Conservation (phyloP, 2,888 invertebrate genomes). For the Harmothoe impar region DNA sequence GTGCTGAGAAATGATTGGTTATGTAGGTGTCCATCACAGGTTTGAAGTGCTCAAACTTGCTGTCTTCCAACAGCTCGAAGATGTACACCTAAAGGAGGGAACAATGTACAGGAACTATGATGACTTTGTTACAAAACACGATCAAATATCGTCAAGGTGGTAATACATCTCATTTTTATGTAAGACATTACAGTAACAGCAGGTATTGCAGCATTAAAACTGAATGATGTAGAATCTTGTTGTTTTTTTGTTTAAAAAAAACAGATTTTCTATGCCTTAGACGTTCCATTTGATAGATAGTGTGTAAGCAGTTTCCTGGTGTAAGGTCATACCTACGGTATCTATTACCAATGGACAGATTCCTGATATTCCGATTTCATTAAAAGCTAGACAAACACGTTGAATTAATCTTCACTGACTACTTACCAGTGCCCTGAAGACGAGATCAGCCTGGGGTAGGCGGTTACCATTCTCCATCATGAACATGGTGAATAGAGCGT, state of each 20-base stretch:
- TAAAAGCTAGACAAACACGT: neutral
- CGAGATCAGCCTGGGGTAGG: slow-evolving; percentile 85
- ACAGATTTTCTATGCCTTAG: no score
- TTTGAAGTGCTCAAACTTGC: slow-evolving; percentile 96
- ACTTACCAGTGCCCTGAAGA: slow-evolving; percentile 92
- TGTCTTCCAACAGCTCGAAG: slow-evolving; percentile 93
- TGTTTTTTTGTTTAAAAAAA: no score
- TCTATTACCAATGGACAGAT: no score
- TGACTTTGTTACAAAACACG: neutral
- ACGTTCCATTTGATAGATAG: no score
- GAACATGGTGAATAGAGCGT: slow-evolving; percentile 95
- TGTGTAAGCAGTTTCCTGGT: no score
- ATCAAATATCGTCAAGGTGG: neutral
- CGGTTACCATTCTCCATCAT: slow-evolving; percentile 94
- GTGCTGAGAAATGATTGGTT: slow-evolving; percentile 96
- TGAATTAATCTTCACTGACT: neutral
- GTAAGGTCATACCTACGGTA: no score
- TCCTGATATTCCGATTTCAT: no score
- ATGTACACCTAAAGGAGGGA: slow-evolving; percentile 88
- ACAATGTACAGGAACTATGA: slow-evolving; percentile 17
- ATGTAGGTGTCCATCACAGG: slow-evolving; percentile 97
- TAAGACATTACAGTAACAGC: no score
- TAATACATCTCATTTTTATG: no score
- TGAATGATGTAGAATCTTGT: no score
- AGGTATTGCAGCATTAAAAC: no score